Evolutionary conservation across 2,888 invertebrate genomes (phyloP), one percentile per base, ranked within the genome.

Genomic region (Steromphala cineraria): DNA sequence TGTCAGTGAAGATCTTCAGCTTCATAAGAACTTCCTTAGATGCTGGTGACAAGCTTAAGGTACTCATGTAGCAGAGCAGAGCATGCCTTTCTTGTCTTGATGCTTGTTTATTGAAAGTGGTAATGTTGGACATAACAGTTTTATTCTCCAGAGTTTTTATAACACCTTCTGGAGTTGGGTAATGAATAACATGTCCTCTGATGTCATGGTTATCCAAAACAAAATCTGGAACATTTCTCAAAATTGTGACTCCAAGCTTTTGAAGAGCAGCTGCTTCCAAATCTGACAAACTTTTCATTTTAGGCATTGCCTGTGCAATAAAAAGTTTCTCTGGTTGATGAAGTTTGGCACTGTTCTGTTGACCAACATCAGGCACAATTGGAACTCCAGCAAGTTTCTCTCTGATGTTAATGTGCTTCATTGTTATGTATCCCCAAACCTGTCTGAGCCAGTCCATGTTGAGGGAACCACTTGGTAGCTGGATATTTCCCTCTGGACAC

Each of bases 161-260:
- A 19, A 83, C 17, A 19, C 80, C 83, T 10, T 77, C 46, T 36
- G 67, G 15, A 15, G 77, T 67, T n/a, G 83, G 83, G 46, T 71
- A 81, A 21, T 81, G 53, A 24, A 83, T 62, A 31, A 75, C 24
- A 7, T 17, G 19, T 24, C 83, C 83, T 28, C 77, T 46, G 5
- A 81, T 36, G 3, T 46, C 19, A 24, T 19, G 56, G 46, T n/a
- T 46, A 1, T 28, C 31, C 13, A 71, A 19, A 53, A 76, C 55
- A 55, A n/a, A 76, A 28, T 76, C 31, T 55, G 76, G 76, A 17
- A 76, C 36, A 31, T 24, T 8, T 40, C 24, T 53, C 36, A 76
- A 55, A 76, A 36, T 17, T 7, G 31, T 19, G 55, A 76, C 31
- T 28, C 55, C 76, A 28, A 76, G 36, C 19, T 53, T 55, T n/a